These are phyloP conservation scores for Rhagonycha lutea DNA, from an alignment of 2,888 invertebrate species.

Conservation along the genomic window DNA sequence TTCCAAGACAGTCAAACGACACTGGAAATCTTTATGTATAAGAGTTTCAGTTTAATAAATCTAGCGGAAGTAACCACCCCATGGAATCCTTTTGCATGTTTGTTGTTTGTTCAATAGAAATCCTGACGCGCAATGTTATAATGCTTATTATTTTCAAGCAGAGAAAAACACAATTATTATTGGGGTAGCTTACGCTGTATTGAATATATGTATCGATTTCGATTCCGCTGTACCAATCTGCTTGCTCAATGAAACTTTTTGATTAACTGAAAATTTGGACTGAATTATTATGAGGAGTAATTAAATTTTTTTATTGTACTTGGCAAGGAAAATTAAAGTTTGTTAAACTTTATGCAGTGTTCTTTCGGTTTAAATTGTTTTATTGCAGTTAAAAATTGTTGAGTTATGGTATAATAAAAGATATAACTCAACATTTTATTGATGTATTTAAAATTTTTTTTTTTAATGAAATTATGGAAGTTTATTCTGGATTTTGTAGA, in stretches of 20 bases:
- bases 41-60: not conserved
- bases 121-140: conserved; percentile 2
- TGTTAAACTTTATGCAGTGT: not conserved
- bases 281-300: not conserved
- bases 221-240: not conserved
- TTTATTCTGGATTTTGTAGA: too few relatives aligned
- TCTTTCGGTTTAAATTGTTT: not conserved
- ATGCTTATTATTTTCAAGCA: conserved; percentile 23
- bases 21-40: not conserved
- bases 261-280: not conserved
- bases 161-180: conserved; percentile 6
- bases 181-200: not conserved
- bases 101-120: not conserved
- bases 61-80: not conserved
- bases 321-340: not conserved
- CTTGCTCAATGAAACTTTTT: not conserved
- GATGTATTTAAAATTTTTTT: not conserved
- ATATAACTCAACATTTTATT: not conserved
- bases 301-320: not conserved
- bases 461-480: not conserved
- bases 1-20: not conserved
- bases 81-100: not conserved
- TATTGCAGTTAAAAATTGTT: not conserved
- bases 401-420: not conserved
- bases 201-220: not conserved